phyloP scores from a whole-genome alignment of 2,888 invertebrate species.

The Cremastobaeus sp. region DNA sequence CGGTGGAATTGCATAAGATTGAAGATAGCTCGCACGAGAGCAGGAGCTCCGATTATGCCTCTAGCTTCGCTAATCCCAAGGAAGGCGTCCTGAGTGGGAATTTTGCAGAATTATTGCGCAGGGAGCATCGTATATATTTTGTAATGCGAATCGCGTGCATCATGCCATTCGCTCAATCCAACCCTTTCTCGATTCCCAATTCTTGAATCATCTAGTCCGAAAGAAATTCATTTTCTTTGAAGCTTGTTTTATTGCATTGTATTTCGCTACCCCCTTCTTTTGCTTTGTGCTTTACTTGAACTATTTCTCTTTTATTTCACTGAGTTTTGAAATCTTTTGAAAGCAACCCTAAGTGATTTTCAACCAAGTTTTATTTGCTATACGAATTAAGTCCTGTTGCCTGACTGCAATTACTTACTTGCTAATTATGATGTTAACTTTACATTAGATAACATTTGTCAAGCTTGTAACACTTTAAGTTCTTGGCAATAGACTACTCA shows the following conservation, averaged over 20 bases:
- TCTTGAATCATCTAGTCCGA: slow-evolving; percentile 3
- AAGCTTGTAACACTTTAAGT: slow-evolving; percentile 38
- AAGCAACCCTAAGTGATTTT: too few species aligned
- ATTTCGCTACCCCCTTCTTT: background rate
- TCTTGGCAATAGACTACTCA: slow-evolving; percentile 42
- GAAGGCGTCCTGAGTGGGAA: slow-evolving; percentile 62
- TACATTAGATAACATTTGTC: slow-evolving; percentile 41
- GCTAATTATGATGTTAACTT: slow-evolving; percentile 27
- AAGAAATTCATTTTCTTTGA: slow-evolving; percentile 18
- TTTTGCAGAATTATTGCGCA: slow-evolving; percentile 67
- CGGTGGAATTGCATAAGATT: slow-evolving; percentile 74
- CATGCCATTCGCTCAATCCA: slow-evolving; percentile 59
- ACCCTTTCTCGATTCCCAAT: slow-evolving; percentile 14
- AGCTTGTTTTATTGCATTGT: slow-evolving; percentile 7
- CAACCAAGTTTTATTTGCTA: slow-evolving; percentile 33
- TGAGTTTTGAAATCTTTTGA: too few species aligned
- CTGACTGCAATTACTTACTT: slow-evolving; percentile 39
- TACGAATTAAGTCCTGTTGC: slow-evolving; percentile 30
- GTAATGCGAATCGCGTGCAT: slow-evolving; percentile 65
- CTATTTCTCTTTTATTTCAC: too few species aligned
- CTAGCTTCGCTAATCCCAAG: slow-evolving; percentile 23
- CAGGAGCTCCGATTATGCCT: slow-evolving; percentile 32
- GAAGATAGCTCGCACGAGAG: slow-evolving; percentile 73
- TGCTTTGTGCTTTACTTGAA: background rate
- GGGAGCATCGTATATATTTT: slow-evolving; percentile 47